Evolutionary conservation across 2,113 vertebrate species (phyloP).

Genomic region (Nothocercus julius): DNA sequence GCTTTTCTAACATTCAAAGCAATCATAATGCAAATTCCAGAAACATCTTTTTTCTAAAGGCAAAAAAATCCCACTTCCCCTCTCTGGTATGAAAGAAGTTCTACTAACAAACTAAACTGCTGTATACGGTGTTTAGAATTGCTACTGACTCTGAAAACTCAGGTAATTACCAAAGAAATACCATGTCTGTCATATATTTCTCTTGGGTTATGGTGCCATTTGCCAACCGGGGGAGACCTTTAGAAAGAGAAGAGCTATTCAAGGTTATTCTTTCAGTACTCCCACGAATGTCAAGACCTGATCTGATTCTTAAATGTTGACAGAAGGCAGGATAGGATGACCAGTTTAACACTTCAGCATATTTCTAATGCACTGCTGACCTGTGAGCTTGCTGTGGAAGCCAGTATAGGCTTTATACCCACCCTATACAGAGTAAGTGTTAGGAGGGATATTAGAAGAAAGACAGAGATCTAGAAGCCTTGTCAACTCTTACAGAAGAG

Average conservation of each 20-base stretch:
- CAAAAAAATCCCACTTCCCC: not conserved
- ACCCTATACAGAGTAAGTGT: not conserved
- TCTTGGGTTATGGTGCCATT: slow-evolving; percentile 42
- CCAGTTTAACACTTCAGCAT: slow-evolving; percentile 41
- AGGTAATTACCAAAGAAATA: slow-evolving; percentile 29
- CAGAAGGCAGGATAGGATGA: slow-evolving; percentile 29
- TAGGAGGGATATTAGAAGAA: not conserved
- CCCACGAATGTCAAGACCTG: slow-evolving; percentile 39
- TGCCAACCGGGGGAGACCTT: slow-evolving; percentile 49
- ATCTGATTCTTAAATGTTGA: slow-evolving; percentile 49
- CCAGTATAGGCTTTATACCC: not conserved
- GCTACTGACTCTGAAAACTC: not conserved
- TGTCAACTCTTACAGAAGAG: not conserved
- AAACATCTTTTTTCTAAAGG: not conserved
- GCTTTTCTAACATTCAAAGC: not conserved
- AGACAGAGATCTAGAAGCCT: not conserved
- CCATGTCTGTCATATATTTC: slow-evolving; percentile 44
- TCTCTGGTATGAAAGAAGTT: not conserved
- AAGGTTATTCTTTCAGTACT: slow-evolving; percentile 47
- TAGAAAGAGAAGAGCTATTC: slow-evolving; percentile 40
- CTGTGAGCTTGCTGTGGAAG: not conserved
- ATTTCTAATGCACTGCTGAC: slow-evolving; percentile 14
- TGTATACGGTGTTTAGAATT: not conserved
- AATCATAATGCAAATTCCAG: slow-evolving; percentile 7
- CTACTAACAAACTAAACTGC: slow-evolving; percentile 17